These are phyloP conservation scores for Rambutsinella grinnellia DNA, from an alignment of 2,888 invertebrate species.

Conservation along the genomic window DNA sequence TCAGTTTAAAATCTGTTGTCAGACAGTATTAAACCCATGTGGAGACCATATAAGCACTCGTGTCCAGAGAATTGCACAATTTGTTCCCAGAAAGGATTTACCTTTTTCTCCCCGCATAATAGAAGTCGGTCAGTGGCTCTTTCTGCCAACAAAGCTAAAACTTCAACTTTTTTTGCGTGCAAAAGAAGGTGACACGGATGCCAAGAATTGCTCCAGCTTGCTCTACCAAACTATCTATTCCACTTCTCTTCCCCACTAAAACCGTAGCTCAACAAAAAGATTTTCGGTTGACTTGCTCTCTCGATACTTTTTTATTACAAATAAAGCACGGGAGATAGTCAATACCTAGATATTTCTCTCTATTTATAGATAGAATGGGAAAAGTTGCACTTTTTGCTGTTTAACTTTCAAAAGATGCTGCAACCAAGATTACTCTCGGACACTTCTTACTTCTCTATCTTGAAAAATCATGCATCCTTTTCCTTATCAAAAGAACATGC, in stretches of 20 bases:
- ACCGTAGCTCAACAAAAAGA: conserved; percentile 4
- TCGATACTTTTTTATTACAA: conserved; percentile 14
- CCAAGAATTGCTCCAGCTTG: too few species aligned
- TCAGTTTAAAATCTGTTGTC: too few species aligned
- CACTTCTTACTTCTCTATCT: conserved; percentile 6
- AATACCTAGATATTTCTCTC: neutral
- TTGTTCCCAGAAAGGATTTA: conserved; percentile 24
- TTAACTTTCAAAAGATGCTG: conserved; percentile 46
- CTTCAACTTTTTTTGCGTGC: neutral
- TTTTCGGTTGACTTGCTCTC: conserved; percentile 19
- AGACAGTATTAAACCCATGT: too few species aligned
- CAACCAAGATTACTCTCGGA: conserved; percentile 37
- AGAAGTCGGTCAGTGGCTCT: conserved; percentile 38
- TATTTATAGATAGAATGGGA: conserved; percentile 1
- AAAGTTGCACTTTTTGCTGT: conserved; percentile 35
- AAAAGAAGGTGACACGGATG: too few species aligned
- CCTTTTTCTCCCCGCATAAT: conserved; percentile 24
- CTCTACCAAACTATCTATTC: neutral
- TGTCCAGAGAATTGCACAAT: too few species aligned
- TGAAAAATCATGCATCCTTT: conserved; percentile 11
- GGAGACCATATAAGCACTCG: too few species aligned
- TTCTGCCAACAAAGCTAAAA: conserved; percentile 6
- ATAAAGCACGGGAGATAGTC: neutral
- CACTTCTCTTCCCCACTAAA: neutral
- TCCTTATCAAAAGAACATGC: neutral